phyloP scores from a whole-genome alignment of 2,888 invertebrate species.

The Salticus scenicus region DNA sequence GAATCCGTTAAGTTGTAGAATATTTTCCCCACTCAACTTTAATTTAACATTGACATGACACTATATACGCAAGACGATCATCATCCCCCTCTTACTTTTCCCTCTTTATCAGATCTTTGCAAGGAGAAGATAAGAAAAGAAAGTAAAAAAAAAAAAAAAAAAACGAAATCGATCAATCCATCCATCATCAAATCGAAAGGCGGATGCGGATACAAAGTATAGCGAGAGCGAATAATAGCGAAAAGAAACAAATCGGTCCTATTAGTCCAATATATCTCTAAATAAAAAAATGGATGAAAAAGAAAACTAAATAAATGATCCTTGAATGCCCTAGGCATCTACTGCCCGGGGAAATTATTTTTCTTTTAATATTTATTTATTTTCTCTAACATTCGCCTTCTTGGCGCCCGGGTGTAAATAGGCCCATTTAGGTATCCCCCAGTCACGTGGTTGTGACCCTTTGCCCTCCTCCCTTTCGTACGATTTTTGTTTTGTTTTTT shows the following conservation, averaged over 20 bases:
- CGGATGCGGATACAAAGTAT: conserved; percentile 43
- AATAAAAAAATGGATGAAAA: background rate
- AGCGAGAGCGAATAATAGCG: background rate
- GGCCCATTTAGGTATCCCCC: conserved; percentile 57
- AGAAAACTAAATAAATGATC: background rate
- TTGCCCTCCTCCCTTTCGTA: conserved; percentile 4
- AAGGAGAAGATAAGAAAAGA: background rate
- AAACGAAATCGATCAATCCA: background rate
- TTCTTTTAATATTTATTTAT: conserved; percentile 10
- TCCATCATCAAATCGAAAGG: conserved; percentile 23
- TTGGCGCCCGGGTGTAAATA: conserved; percentile 68
- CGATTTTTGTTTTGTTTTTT: conserved; percentile 17
- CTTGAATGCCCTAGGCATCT: background rate
- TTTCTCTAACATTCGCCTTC: conserved; percentile 26
- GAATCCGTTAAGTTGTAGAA: too few species aligned
- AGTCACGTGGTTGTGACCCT: conserved; percentile 47
- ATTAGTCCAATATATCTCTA: conserved; percentile 59
- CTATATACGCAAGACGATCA: background rate
- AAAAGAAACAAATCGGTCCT: conserved; percentile 11
- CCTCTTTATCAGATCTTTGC: background rate
- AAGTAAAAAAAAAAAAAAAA: background rate
- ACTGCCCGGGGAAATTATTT: background rate
- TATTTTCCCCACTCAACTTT: too few species aligned
- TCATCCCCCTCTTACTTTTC: background rate
- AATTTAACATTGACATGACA: background rate